phyloP scores from a whole-genome alignment of 2,113 vertebrate species.

The Tetraodon nigroviridis region DNA sequence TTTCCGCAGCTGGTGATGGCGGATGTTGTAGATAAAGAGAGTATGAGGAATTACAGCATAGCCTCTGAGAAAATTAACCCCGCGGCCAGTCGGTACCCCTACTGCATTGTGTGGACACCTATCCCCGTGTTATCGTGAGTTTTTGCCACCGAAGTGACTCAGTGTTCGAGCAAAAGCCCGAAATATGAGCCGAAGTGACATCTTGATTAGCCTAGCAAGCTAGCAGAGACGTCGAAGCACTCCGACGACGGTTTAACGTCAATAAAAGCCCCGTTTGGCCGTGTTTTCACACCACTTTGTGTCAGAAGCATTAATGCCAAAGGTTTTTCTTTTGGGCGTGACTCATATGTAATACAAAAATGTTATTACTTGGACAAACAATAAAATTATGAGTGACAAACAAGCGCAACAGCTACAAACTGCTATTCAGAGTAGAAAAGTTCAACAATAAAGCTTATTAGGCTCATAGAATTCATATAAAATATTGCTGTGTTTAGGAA shows the following conservation, averaged over 20 bases:
- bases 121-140: slow-evolving; percentile 96
- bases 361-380: too few relatives aligned
- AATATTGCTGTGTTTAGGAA: neutral
- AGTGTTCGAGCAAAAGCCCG: neutral
- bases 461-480: neutral
- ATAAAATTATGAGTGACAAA: too few relatives aligned
- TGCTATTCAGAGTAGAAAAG: too few relatives aligned
- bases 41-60: slow-evolving; percentile 80
- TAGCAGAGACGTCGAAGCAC: slow-evolving; percentile 14
- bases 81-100: slow-evolving; percentile 81
- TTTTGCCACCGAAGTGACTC: neutral
- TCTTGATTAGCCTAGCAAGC: slow-evolving; percentile 43
- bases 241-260: slow-evolving; percentile 12
- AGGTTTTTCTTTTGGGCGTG: too few relatives aligned
- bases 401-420: too few relatives aligned
- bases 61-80: slow-evolving; percentile 76
- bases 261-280: neutral
- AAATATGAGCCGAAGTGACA: slow-evolving; percentile 29
- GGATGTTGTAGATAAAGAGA: slow-evolving; percentile 82
- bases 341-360: too few relatives aligned
- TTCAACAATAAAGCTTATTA: neutral
- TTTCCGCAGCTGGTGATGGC: slow-evolving; percentile 80
- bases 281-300: neutral
- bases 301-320: too few relatives aligned
- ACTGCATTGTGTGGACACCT: slow-evolving; percentile 94